Evolutionary conservation across 2,888 invertebrate species (phyloP).

Genomic region (Oligia latruncula): DNA sequence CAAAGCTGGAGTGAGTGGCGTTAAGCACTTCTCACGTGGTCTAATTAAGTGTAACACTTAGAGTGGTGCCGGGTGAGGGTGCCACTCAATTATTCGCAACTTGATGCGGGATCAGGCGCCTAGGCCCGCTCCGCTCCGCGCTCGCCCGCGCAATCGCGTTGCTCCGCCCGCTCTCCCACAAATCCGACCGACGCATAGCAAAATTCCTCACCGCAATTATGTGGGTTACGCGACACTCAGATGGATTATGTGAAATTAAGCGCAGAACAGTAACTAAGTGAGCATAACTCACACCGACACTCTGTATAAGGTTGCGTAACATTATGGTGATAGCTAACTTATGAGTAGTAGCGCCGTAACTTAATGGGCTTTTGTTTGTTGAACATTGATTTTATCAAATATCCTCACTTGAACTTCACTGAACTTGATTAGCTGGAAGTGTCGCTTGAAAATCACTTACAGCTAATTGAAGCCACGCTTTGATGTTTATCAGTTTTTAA

Average conservation of each 20-base stretch:
- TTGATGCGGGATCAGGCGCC: slow-evolving; percentile 85
- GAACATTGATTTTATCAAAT: slow-evolving; percentile 42
- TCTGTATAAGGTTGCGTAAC: slow-evolving; percentile 44
- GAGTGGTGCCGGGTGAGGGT: slow-evolving; percentile 77
- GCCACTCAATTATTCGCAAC: slow-evolving; percentile 87
- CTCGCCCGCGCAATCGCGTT: slow-evolving; percentile 43
- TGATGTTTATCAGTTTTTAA: slow-evolving; percentile 46
- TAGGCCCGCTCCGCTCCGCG: slow-evolving; percentile 35
- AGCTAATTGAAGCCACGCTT: slow-evolving; percentile 27
- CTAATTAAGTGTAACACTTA: slow-evolving; percentile 87
- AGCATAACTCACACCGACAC: slow-evolving; percentile 79
- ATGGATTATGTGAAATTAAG: slow-evolving; percentile 88
- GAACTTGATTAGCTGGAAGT: slow-evolving; percentile 37
- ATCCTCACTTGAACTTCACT: slow-evolving; percentile 17
- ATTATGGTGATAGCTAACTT: slow-evolving; percentile 39
- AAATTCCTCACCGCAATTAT: slow-evolving; percentile 85
- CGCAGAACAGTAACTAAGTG: slow-evolving; percentile 82
- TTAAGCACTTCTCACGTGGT: slow-evolving; percentile 85
- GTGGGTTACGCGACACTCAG: slow-evolving; percentile 83
- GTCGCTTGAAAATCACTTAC: slow-evolving; percentile 34
- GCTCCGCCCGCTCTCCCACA: slow-evolving; percentile 66
- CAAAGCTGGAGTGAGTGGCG: slow-evolving; percentile 75
- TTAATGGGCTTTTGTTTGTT: slow-evolving; percentile 37
- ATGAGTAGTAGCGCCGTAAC: slow-evolving; percentile 15
- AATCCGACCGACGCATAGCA: slow-evolving; percentile 80